Base-by-base conservation (phyloP, 2,888 invertebrate species). In the Entomobrya proxima region DNA sequence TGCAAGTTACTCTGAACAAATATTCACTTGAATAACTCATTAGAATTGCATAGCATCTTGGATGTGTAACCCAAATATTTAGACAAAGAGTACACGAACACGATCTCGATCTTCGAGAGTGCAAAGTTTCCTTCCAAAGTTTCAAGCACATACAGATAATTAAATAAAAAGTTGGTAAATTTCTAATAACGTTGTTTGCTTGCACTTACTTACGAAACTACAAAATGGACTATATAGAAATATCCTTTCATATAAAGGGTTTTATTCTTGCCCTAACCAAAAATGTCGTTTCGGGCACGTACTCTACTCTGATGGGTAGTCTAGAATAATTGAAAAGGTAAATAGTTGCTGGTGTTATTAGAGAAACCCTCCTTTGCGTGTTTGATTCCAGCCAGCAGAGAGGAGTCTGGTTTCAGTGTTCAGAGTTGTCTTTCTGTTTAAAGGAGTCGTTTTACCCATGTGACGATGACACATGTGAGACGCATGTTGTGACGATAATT, bases 321-420 rank as follows among this genome's bases (percentile, higher is more conserved):
- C n/a, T 35, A 61, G 18, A n/a, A 61, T 61, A 61, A 61, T 61
- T 64, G 61, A 35, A 64, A 64, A 35, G 18, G 35, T 18, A 64
- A 64, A 64, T 18, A n/a, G 1, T n/a, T 35, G 35, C 13, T 30
- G n/a, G 58, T 11, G 13, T 58, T 58, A 58, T 58, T 30, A 13
- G 30, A 58, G 2, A 15, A 2, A 13, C 32, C 15, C 15, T 11
- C 4, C 30, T 55, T 55, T 9, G 21, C 13, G 15, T 44, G 27
- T 24, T 11, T 55, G 61, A 64, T 35, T 18, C 61, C n/a, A n/a
- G n/a, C n/a, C n/a, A n/a, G n/a, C n/a, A n/a, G n/a, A n/a, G n/a
- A 64, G 61, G 35, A 35, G 35, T 64, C 35, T 35, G 35, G 18
- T 64, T 35, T 64, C 35, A 35, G n/a, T 18, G 35, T 35, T 32